Percentiles rank a stretch among this genome's conserved stretches.
Conservation (phyloP, 2,113 vertebrate genomes). For the Xenotilapia caudafasciata region DNA sequence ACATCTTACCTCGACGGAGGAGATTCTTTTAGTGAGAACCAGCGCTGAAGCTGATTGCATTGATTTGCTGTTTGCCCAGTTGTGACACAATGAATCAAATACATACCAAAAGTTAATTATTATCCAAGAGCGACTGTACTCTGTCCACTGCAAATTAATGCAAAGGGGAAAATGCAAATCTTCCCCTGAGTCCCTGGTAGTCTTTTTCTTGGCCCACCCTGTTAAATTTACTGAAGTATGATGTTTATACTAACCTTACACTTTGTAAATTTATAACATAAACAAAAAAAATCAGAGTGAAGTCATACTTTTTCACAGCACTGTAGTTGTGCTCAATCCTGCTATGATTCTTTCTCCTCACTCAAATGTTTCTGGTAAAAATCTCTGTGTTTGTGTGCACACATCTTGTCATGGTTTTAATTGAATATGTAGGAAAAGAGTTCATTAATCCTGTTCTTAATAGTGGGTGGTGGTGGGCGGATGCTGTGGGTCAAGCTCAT, state of each 20-base stretch:
- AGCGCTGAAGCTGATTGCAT: background rate
- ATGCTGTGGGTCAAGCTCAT: constrained; percentile 84
- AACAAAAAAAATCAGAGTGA: background rate
- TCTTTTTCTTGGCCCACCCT: background rate
- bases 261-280: background rate
- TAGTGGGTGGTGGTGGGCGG: constrained; percentile 80
- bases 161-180: background rate
- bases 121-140: background rate
- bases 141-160: background rate
- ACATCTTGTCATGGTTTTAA: background rate
- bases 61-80: background rate
- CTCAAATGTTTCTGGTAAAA: background rate
- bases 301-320: background rate
- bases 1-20: background rate
- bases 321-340: background rate
- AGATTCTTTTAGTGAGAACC: background rate
- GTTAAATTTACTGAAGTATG: background rate
- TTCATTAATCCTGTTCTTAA: constrained; percentile 84
- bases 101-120: background rate
- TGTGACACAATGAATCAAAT: background rate
- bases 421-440: constrained; percentile 78
- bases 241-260: background rate
- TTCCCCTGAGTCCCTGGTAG: background rate
- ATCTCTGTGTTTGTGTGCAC: background rate
- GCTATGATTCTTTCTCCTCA: background rate